These are phyloP conservation scores for Lissonota sp. DNA, from an alignment of 2,888 invertebrate species.

Conservation along the genomic window DNA sequence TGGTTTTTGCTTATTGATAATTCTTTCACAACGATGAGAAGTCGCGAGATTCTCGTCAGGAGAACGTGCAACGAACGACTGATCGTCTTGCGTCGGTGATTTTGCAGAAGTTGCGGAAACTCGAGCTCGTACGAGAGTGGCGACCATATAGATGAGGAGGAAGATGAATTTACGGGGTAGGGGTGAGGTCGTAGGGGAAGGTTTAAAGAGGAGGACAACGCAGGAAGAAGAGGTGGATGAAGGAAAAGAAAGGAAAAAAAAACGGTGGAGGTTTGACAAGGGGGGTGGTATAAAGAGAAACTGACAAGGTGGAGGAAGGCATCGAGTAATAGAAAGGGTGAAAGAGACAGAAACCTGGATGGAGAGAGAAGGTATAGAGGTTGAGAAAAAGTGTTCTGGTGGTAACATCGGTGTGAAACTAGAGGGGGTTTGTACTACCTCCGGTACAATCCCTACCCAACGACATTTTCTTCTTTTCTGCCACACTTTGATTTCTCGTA, in stretches of 20 bases:
- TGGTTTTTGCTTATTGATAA: background rate
- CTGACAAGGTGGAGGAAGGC: slow-evolving; percentile 28
- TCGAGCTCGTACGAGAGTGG: slow-evolving; percentile 57
- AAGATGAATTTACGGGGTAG: slow-evolving; percentile 33
- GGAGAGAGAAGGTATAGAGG: slow-evolving; percentile 31
- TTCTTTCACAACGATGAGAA: slow-evolving; percentile 23
- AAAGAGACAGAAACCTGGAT: background rate
- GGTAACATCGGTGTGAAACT: slow-evolving; percentile 69
- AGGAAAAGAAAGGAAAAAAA: slow-evolving; percentile 14
- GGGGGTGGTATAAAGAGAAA: slow-evolving; percentile 45
- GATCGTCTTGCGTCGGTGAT: slow-evolving; percentile 78
- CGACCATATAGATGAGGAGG: slow-evolving; percentile 57
- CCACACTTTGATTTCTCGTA: slow-evolving; percentile 3
- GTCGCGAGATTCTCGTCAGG: slow-evolving; percentile 57
- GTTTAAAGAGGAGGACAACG: slow-evolving; percentile 63
- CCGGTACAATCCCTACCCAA: slow-evolving; percentile 53
- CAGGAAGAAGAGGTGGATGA: slow-evolving; percentile 66
- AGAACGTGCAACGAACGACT: slow-evolving; percentile 76
- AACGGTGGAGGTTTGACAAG: slow-evolving; percentile 41
- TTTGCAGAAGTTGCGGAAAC: slow-evolving; percentile 82
- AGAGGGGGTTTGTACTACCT: slow-evolving; percentile 60
- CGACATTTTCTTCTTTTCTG: slow-evolving; percentile 46
- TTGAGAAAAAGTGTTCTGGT: slow-evolving; percentile 63
- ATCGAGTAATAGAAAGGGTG: slow-evolving; percentile 16
- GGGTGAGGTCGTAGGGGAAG: slow-evolving; percentile 56